Conservation (phyloP, 2,888 invertebrate genomes). For the Eupelmus urozonus region DNA sequence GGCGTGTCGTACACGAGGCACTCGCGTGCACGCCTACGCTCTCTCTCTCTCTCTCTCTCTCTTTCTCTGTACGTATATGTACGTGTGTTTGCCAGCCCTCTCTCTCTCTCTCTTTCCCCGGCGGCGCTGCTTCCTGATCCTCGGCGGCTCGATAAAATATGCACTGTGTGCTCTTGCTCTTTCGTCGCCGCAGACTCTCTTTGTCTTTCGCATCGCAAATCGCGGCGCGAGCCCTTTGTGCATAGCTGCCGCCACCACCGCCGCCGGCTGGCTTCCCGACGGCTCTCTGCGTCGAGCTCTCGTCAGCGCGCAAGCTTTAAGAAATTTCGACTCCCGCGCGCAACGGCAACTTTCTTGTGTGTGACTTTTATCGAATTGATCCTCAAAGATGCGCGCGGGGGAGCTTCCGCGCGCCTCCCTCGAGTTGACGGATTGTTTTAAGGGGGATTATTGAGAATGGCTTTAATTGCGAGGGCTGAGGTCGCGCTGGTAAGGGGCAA, state of each 20-base stretch:
- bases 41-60: constrained; percentile 1
- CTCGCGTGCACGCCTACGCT: background rate
- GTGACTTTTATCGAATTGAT: constrained; percentile 37
- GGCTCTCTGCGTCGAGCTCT: background rate
- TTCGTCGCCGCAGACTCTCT: constrained; percentile 27
- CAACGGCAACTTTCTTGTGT: background rate
- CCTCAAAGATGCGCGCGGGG: constrained; percentile 4
- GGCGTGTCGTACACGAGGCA: background rate
- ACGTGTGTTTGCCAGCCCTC: too few species aligned
- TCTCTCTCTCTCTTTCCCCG: too few species aligned
- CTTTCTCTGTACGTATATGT: background rate
- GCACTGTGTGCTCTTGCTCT: constrained; percentile 29
- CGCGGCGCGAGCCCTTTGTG: background rate
- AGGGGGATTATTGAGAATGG: too few species aligned
- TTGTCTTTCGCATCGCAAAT: constrained; percentile 29
- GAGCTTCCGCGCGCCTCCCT: background rate
- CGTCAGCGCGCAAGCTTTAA: background rate
- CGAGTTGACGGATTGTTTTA: too few species aligned
- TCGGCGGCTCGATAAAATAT: constrained; percentile 17
- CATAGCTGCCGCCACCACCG: background rate
- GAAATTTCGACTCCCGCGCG: background rate
- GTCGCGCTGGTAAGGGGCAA: too few species aligned
- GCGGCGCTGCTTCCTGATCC: constrained; percentile 10
- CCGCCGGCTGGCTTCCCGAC: background rate
- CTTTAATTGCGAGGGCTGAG: background rate